Base-by-base conservation (phyloP, 2,888 invertebrate genomes). In the Platycheirus albimanus region DNA sequence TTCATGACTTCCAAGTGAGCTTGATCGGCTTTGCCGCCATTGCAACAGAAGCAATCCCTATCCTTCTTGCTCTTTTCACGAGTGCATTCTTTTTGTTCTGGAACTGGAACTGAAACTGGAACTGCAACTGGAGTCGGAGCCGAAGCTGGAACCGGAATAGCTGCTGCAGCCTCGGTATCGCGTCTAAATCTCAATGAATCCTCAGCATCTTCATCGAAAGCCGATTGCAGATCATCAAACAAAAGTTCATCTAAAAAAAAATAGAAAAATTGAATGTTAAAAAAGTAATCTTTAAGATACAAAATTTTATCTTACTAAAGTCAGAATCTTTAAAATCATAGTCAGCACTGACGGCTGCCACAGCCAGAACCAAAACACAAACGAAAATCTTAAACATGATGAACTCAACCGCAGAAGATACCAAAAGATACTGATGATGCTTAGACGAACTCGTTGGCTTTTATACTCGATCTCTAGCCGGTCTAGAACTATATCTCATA, bases 251-350 rank as follows among this genome's bases (percentile, higher is more conserved):
- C 88, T 88, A 52, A 10, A 67, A 8, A 24, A 24, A 6, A 24
- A 6, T 4, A 24, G 24, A 15, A 33, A 38, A 13, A 8, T 36
- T 8, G 30, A 33, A 8, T n/a, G 24, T 33, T 33, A 4, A 33
- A 33, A 33, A 33, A 33, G 6, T 24, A 24, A 4, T 24, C 5
- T 33, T 33, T 33, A 2, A 6, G 3, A 6, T 24, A n/a, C n/a
- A 24, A n/a, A 24, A 24, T 7, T 33, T 1, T 33, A 8, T 30
- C 86, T 86, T 75, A 88, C 88, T 88, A 47, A 87, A 87, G 24
- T 85, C 85, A 0, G 85, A 70, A 85, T 88, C 87, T 41, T 85
- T 76, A 30, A 88, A 87, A 63, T 87, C 87, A 33, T 88, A 88
- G 15, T 85, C 86, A 11, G 84, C 80, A 20, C 63, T 75, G 3